Evolutionary conservation across 2,797 vertebrate species (phyloP).

Genomic region (Remorina albescens): DNA sequence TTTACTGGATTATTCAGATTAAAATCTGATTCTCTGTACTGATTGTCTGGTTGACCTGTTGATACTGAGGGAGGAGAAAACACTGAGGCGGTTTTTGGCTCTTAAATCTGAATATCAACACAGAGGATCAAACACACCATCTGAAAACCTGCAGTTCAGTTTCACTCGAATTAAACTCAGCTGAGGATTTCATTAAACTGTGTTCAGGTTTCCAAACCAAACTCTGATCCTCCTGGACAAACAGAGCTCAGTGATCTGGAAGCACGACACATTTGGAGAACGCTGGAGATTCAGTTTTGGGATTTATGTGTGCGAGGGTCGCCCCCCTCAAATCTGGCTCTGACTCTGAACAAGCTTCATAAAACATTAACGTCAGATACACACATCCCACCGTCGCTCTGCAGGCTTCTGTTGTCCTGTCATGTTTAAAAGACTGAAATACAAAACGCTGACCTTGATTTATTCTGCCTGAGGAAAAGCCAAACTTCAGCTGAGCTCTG

Average conservation of each 20-base stretch:
- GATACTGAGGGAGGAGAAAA: too few species aligned
- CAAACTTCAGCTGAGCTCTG: not conserved
- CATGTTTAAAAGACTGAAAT: constrained; percentile 16
- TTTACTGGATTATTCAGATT: too few species aligned
- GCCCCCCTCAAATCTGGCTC: constrained; percentile 58
- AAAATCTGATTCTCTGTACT: too few species aligned
- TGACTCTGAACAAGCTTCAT: constrained; percentile 76
- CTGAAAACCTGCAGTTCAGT: not conserved
- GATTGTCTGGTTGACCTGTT: too few species aligned
- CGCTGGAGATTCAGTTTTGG: constrained; percentile 67
- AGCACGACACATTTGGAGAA: constrained; percentile 42
- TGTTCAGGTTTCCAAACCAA: constrained; percentile 24
- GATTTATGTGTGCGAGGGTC: constrained; percentile 54
- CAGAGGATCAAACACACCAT: too few species aligned
- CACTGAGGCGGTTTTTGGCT: too few species aligned
- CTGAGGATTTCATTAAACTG: not conserved
- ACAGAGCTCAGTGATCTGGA: not conserved
- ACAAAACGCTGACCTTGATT: constrained; percentile 28
- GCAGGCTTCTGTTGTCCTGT: constrained; percentile 26
- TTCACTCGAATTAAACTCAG: not conserved
- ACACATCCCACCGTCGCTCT: constrained; percentile 26
- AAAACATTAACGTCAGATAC: constrained; percentile 82
- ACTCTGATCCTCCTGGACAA: constrained; percentile 25
- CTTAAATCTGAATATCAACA: too few species aligned
- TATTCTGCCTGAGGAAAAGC: not conserved